phyloP scores from a whole-genome alignment of 2,113 vertebrate species.

The Rhea pennata region DNA sequence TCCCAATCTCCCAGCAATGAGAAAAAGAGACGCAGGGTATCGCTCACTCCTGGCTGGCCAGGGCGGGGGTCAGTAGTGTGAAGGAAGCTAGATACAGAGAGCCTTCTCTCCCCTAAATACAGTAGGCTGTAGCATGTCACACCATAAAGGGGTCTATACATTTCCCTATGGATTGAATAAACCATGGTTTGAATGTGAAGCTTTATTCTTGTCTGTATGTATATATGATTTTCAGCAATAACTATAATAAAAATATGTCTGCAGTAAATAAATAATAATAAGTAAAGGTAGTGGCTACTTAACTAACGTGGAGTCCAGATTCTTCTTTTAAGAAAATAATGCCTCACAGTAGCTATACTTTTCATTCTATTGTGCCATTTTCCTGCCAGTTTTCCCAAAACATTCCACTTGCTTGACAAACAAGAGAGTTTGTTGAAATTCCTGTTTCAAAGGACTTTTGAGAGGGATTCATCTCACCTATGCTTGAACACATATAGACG shows the following conservation, averaged over 20 bases:
- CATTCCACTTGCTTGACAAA: background rate
- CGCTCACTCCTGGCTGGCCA: background rate
- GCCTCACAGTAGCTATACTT: background rate
- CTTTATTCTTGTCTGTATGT: background rate
- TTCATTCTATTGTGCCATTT: background rate
- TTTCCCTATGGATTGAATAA: background rate
- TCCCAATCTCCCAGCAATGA: background rate
- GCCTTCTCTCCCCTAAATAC: background rate
- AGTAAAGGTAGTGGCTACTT: background rate
- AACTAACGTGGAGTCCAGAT: background rate
- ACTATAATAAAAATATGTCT: background rate
- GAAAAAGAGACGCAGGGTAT: background rate
- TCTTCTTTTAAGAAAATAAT: conserved; percentile 1
- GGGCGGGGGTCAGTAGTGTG: background rate
- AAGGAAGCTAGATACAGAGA: background rate
- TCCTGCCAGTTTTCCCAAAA: background rate
- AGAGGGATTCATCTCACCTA: background rate
- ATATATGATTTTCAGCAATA: background rate
- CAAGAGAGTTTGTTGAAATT: background rate
- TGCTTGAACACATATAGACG: background rate
- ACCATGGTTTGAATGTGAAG: background rate
- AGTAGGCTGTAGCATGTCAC: background rate
- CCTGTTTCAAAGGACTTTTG: background rate
- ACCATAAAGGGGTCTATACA: background rate
- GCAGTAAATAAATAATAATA: background rate